Evolutionary conservation across 2,797 vertebrate species (phyloP).

Genomic region (Sphenodon punctatus): DNA sequence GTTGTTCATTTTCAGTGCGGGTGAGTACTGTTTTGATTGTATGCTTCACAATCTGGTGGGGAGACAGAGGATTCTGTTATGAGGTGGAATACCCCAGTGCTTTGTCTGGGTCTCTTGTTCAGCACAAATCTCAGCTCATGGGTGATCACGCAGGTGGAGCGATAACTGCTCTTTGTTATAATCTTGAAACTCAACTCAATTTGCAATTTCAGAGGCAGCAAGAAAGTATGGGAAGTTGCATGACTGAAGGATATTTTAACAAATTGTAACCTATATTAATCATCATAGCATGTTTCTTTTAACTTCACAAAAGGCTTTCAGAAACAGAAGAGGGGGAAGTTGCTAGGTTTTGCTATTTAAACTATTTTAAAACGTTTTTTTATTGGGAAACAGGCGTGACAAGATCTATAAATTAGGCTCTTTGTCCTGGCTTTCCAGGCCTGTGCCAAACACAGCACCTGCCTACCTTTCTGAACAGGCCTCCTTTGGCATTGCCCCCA

Average conservation of each 20-base stretch:
- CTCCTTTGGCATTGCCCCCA: no score
- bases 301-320: slow-evolving; percentile 3
- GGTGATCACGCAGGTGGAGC: background rate
- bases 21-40: slow-evolving; percentile 60
- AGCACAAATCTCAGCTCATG: background rate
- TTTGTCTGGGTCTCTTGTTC: background rate
- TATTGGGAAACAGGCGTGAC: background rate
- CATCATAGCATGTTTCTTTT: background rate
- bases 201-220: background rate
- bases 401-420: background rate
- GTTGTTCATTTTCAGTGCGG: slow-evolving; percentile 45
- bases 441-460: background rate
- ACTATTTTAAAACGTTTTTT: background rate
- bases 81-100: background rate
- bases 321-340: background rate
- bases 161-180: background rate
- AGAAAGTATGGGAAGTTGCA: background rate
- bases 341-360: background rate
- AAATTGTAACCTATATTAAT: background rate
- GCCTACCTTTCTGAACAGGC: background rate
- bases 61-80: background rate
- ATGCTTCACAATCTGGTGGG: background rate
- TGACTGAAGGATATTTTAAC: background rate
- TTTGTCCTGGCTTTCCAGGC: background rate
- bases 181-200: background rate